Evolutionary conservation across 2,888 invertebrate genomes (phyloP).

Genomic region (Acanthopleura granulata): DNA sequence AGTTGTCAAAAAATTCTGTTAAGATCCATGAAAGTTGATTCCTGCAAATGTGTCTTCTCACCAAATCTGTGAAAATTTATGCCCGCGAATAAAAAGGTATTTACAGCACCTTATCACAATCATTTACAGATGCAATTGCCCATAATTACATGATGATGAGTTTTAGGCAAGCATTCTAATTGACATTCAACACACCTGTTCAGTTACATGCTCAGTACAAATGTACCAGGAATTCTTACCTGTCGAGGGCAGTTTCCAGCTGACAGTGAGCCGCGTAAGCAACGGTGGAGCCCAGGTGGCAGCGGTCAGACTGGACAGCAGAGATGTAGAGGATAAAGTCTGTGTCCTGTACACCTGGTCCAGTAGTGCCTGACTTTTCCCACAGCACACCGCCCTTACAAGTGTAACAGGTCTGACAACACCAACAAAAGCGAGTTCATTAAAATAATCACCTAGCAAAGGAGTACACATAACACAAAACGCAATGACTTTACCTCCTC

Average conservation of each 20-base stretch:
- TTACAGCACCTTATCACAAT: too few species aligned
- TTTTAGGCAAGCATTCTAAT: too few species aligned
- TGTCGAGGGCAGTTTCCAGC: conserved; percentile 91
- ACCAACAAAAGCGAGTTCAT: not conserved
- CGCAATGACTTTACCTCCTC: too few species aligned
- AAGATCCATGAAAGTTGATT: too few species aligned
- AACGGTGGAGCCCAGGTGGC: conserved; percentile 89
- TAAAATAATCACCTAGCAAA: too few species aligned
- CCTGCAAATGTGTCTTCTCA: too few species aligned
- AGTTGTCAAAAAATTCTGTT: too few species aligned
- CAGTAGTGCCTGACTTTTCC: conserved; percentile 73
- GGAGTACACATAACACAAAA: too few species aligned
- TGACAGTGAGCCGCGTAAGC: conserved; percentile 99
- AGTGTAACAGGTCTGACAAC: conserved; percentile 82
- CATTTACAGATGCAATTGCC: too few species aligned
- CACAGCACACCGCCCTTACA: conserved; percentile 34
- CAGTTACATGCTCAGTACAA: not conserved
- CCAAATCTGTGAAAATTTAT: too few species aligned
- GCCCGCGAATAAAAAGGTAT: too few species aligned
- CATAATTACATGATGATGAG: too few species aligned
- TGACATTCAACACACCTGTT: not conserved
- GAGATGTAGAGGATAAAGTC: conserved; percentile 98
- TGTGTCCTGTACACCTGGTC: conserved; percentile 76
- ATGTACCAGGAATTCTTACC: conserved; percentile 72
- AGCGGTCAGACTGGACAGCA: conserved; percentile 92